These are phyloP conservation scores for Drosophila monieri DNA, from an alignment of 2,888 invertebrate species.

Conservation along the genomic window DNA sequence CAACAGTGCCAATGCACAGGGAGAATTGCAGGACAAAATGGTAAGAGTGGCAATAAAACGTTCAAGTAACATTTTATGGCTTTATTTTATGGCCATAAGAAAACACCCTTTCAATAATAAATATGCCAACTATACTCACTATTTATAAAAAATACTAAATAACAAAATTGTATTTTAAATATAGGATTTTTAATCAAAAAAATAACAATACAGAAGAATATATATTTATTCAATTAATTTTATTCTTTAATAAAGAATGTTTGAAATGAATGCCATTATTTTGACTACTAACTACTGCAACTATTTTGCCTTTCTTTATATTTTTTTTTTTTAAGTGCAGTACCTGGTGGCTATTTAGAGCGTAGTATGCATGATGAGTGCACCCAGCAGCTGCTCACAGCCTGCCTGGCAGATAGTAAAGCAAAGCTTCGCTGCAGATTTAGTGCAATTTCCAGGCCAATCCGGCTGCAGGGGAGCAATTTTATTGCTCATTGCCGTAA, in stretches of 20 bases:
- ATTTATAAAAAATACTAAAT: no score
- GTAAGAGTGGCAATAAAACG: neutral
- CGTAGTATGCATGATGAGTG: slow-evolving; percentile 75
- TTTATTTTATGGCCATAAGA: neutral
- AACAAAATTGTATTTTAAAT: no score
- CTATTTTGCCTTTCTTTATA: neutral
- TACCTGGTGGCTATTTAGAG: slow-evolving; percentile 73
- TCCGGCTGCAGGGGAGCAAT: slow-evolving; percentile 50
- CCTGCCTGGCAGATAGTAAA: slow-evolving; percentile 24
- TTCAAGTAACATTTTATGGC: neutral
- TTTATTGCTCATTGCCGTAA: slow-evolving; percentile 71
- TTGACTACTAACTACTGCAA: no score
- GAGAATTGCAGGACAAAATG: neutral
- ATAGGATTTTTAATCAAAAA: no score
- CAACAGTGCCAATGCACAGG: slow-evolving; percentile 24
- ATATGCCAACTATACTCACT: no score
- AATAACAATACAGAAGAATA: no score
- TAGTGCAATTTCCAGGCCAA: slow-evolving; percentile 67
- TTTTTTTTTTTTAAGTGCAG: slow-evolving; percentile 22
- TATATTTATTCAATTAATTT: no score
- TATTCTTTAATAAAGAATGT: no score
- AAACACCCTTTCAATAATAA: no score
- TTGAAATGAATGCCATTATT: no score
- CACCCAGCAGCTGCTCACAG: slow-evolving; percentile 36
- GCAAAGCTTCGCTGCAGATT: slow-evolving; percentile 82